Evolutionary conservation across 2,888 invertebrate genomes (phyloP).

Genomic region (Caenorhabditis virilis): DNA sequence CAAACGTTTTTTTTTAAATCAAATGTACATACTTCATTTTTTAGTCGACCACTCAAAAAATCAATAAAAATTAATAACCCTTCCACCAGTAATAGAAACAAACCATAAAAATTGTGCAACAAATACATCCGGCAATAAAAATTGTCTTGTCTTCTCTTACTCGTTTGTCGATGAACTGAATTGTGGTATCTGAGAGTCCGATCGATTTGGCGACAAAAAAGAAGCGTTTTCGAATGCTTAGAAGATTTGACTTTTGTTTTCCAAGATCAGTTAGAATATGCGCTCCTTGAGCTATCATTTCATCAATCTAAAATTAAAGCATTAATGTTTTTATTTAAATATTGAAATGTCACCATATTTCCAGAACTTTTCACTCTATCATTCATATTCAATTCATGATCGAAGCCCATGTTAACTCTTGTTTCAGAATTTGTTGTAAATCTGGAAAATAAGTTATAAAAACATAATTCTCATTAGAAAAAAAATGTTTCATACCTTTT

Average conservation of each 20-base stretch:
- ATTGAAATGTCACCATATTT: conserved; percentile 9
- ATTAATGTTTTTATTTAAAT: neutral
- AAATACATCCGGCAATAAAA: conserved; percentile 9
- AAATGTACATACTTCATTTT: too few species aligned
- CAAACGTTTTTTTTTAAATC: too few species aligned
- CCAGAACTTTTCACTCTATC: conserved; percentile 13
- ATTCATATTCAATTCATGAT: conserved; percentile 19
- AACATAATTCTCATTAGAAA: neutral
- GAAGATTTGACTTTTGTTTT: conserved; percentile 14
- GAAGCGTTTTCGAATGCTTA: conserved; percentile 14
- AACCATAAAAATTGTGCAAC: conserved; percentile 24
- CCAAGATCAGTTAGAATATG: conserved; percentile 13
- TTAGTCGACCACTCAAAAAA: neutral
- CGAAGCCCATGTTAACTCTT: conserved; percentile 15
- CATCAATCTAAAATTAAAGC: conserved; percentile 17
- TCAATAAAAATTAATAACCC: neutral
- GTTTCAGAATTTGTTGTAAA: conserved; percentile 33
- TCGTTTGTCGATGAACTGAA: conserved; percentile 26
- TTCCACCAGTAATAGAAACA: conserved; percentile 29
- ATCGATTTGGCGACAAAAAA: conserved; percentile 25
- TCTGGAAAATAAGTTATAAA: conserved; percentile 7
- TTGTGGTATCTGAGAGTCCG: conserved; percentile 22
- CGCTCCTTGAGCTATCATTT: conserved; percentile 20
- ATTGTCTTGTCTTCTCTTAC: conserved; percentile 22
- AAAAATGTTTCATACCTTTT: conserved; percentile 7